These are phyloP conservation scores for Drosophila ficusphila DNA, from an alignment of 1,140 invertebrate genomes.

Conservation along the genomic window DNA sequence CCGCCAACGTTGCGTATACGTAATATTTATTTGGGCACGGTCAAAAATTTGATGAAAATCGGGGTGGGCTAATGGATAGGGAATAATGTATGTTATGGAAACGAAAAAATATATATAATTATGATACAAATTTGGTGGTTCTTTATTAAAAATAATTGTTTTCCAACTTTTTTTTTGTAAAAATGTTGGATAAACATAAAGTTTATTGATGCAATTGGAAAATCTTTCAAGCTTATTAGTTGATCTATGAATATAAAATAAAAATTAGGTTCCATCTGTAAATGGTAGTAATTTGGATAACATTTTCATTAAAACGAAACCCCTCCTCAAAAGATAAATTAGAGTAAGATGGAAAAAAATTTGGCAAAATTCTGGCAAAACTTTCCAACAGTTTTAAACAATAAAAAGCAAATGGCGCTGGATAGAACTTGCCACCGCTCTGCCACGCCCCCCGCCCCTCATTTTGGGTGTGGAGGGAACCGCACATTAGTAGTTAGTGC, in stretches of 20 bases:
- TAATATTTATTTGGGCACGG: slow-evolving; percentile 54
- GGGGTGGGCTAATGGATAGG: background rate
- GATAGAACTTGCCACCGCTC: slow-evolving; percentile 58
- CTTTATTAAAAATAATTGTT: no score
- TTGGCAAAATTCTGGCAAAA: slow-evolving; percentile 70
- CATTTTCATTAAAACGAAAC: slow-evolving; percentile 39
- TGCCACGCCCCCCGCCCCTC: slow-evolving; percentile 41
- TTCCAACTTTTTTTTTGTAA: no score
- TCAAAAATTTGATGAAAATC: background rate
- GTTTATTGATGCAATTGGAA: no score
- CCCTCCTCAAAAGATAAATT: slow-evolving; percentile 18
- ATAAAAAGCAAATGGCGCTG: slow-evolving; percentile 78
- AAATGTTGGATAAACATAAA: no score
- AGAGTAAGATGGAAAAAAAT: slow-evolving; percentile 37
- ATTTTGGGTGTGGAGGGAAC: slow-evolving; percentile 38
- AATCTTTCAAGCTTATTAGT: no score
- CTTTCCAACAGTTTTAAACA: slow-evolving; percentile 76
- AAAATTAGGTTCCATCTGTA: background rate
- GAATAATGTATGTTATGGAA: no score
- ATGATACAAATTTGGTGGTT: no score
- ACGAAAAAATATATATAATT: no score
- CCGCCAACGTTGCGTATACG: slow-evolving; percentile 51
- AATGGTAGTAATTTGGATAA: background rate
- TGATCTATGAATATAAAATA: no score
- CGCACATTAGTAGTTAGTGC: slow-evolving; percentile 82